Base-by-base conservation (phyloP, 2,113 vertebrate species). In the Lophura nycthemera region DNA sequence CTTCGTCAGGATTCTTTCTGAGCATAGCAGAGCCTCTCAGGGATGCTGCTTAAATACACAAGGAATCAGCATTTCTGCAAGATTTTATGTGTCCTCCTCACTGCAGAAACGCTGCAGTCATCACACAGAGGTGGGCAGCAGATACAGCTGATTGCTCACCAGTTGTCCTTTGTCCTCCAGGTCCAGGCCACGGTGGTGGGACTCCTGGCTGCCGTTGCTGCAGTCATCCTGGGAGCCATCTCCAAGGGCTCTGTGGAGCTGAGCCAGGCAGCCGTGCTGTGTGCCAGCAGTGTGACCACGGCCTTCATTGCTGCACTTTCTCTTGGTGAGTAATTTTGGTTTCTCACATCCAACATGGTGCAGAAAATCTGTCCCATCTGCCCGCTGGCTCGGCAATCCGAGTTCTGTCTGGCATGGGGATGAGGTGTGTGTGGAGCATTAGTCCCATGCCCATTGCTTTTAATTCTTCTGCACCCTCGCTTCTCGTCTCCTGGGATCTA, bases 131-230 rank as follows among this genome's bases (percentile, higher is more conserved):
- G 79, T 70, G 6, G 40, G 61, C 32, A 56, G 43, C 91, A 78
- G 50, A 79, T 27, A 17, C 7, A n/a, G 86, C 15, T 66, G 30
- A 40, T 91, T 74, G 82, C 81, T 94, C 50, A 87, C 79, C 88
- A n/a, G 38, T 80, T 87, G 83, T 92, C 14, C 86, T 95, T 73
- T 69, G 73, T 11, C 84, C 67, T 38, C 42, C 97, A 99, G 99
- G 98, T 99, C 32, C 99, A 99, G 97, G 99, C 99, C 88, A 99
- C 99, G 0, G 98, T 99, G 69, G 98, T 99, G 79, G 99, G 99
- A 30, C 98, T 99, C 47, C 98, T 99, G 83, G 99, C 99, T 10
- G 99, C 99, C 1, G 8, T 99, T n/a, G 98, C 98, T 10, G 99
- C 99, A 2, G 92, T 99, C 73, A 97, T 98, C 81, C 97, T 99